phyloP scores from a whole-genome alignment of 2,888 invertebrate species.

The Tipula unca region DNA sequence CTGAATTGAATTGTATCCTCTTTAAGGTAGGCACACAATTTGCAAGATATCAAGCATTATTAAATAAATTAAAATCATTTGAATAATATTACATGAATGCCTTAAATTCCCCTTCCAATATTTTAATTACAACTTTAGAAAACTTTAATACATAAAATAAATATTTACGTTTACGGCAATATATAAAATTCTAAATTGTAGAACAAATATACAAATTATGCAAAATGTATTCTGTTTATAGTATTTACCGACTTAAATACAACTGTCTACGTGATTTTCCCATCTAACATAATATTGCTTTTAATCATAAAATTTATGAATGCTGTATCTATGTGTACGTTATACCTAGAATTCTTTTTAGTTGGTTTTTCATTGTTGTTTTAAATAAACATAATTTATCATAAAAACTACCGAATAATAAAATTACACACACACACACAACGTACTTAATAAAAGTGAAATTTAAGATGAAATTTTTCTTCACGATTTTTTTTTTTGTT shows the following conservation, averaged over 20 bases:
- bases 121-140: no score
- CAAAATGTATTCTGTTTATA: not conserved
- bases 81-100: no score
- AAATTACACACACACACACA: not conserved
- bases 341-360: not conserved
- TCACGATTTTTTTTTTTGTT: not conserved
- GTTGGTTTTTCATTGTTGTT: not conserved
- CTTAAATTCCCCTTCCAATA: no score
- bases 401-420: not conserved
- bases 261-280: not conserved
- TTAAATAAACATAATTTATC: conserved; percentile 14
- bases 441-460: conserved; percentile 2
- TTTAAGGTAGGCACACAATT: no score
- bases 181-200: not conserved
- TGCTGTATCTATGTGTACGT: not conserved
- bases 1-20: no score
- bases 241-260: not conserved
- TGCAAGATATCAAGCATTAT: no score
- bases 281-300: not conserved
- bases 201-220: not conserved
- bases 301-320: not conserved
- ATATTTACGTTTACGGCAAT: not conserved
- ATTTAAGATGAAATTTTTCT: not conserved
- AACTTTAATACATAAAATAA: not conserved
- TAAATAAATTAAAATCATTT: no score